These are phyloP conservation scores for Ascaphus truei DNA, from an alignment of 2,113 vertebrate species.

Conservation along the genomic window DNA sequence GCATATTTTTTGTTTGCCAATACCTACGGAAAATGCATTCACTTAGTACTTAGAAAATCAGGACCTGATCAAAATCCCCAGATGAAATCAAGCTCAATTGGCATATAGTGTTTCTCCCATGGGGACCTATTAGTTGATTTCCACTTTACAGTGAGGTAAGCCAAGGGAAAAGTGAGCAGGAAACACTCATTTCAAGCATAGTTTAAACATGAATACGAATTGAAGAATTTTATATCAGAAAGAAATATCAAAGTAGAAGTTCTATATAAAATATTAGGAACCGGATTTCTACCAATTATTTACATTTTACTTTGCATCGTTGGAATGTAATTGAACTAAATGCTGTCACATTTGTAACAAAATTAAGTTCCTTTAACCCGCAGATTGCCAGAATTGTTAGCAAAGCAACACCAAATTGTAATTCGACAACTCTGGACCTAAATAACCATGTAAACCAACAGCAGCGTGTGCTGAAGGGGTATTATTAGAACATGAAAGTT, in stretches of 20 bases:
- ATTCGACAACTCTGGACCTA: too few species aligned
- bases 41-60: slow-evolving; percentile 11
- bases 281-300: not conserved
- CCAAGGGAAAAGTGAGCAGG: not conserved
- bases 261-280: not conserved
- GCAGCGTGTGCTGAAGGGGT: too few species aligned
- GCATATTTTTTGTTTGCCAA: not conserved
- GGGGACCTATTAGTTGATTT: slow-evolving; percentile 12
- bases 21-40: not conserved
- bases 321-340: too few species aligned
- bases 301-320: slow-evolving; percentile 39
- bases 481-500: too few species aligned
- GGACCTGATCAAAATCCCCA: slow-evolving; percentile 13
- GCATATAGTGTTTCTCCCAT: slow-evolving; percentile 8
- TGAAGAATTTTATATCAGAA: too few species aligned
- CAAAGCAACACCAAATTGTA: too few species aligned
- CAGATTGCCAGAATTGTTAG: too few species aligned
- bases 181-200: not conserved
- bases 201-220: slow-evolving; percentile 8
- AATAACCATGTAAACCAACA: too few species aligned
- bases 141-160: slow-evolving; percentile 5
- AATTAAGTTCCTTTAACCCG: too few species aligned
- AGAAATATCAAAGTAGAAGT: not conserved
- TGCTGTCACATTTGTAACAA: too few species aligned
- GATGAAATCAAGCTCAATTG: slow-evolving; percentile 16